phyloP scores from a whole-genome alignment of 2,888 invertebrate genomes.

The Rapana venosa region DNA sequence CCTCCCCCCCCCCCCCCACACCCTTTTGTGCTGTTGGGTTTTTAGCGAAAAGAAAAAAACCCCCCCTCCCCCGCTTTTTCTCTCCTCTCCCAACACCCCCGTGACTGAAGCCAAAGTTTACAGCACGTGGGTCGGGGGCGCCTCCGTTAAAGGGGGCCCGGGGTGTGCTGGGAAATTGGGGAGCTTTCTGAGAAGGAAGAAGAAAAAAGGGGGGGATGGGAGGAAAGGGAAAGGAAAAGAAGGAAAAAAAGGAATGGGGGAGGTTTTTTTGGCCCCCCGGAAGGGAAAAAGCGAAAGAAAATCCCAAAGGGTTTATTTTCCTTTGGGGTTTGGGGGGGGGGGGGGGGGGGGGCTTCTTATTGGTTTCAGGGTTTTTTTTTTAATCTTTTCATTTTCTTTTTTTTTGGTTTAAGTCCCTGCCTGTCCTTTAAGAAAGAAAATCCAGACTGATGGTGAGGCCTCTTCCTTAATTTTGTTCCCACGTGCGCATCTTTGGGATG shows the following conservation, averaged over 20 bases:
- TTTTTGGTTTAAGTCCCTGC: too few relatives aligned
- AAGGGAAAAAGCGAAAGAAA: background rate
- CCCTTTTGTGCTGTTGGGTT: background rate
- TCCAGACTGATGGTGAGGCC: too few relatives aligned
- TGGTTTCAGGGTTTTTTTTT: too few relatives aligned
- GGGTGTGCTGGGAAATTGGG: background rate
- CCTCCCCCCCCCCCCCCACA: background rate
- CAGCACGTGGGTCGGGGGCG: background rate
- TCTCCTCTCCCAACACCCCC: background rate
- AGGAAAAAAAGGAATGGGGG: background rate
- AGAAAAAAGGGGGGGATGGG: too few relatives aligned
- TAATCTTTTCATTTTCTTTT: too few relatives aligned
- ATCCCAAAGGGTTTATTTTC: too few relatives aligned
- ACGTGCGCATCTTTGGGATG: too few relatives aligned
- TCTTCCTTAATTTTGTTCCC: too few relatives aligned
- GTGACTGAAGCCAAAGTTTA: background rate
- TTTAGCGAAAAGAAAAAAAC: background rate
- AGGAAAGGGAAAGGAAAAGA: background rate
- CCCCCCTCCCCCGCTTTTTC: background rate
- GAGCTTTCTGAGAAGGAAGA: background rate
- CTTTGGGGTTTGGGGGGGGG: too few relatives aligned
- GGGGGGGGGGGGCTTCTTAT: too few relatives aligned
- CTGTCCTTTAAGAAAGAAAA: too few relatives aligned
- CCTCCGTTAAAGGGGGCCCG: background rate
- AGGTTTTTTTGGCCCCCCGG: too few relatives aligned